Conservation (phyloP, 2,888 invertebrate species). For the Cheilosia vulpina region DNA sequence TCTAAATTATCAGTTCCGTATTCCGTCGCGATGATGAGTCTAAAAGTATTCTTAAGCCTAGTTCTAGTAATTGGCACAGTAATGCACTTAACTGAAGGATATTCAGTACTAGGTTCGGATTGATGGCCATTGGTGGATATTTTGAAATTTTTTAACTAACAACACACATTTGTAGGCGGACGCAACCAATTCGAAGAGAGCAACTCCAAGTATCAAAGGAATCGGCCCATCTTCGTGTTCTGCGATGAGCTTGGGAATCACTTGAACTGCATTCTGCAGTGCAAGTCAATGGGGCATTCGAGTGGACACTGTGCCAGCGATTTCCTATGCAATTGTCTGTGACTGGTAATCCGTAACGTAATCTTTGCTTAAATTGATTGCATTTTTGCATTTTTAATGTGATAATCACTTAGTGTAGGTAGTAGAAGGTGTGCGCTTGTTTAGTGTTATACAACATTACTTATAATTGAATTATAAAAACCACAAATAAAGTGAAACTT, state of each 20-base stretch:
- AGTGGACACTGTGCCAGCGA: constrained; percentile 78
- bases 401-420: constrained; percentile 38
- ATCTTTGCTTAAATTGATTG: constrained; percentile 40
- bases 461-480: background rate
- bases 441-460: background rate
- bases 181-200: constrained; percentile 77
- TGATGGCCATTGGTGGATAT: background rate
- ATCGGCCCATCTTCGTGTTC: constrained; percentile 76
- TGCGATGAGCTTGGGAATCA: constrained; percentile 79
- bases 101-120: constrained; percentile 56
- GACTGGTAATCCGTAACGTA: constrained; percentile 26
- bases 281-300: constrained; percentile 76
- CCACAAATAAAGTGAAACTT: constrained; percentile 20
- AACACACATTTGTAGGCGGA: constrained; percentile 65
- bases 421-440: constrained; percentile 10
- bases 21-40: constrained; percentile 41
- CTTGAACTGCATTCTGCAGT: constrained; percentile 77
- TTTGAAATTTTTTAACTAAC: constrained; percentile 4
- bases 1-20: constrained; percentile 38
- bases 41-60: constrained; percentile 35
- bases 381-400: constrained; percentile 46
- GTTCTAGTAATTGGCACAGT: constrained; percentile 32
- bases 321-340: constrained; percentile 77
- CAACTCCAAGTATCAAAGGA: constrained; percentile 75
- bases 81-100: constrained; percentile 38